Conservation (phyloP, 30 jellyfish, hydroid and myxozoan genomes). For the Aurelia aurita region DNA sequence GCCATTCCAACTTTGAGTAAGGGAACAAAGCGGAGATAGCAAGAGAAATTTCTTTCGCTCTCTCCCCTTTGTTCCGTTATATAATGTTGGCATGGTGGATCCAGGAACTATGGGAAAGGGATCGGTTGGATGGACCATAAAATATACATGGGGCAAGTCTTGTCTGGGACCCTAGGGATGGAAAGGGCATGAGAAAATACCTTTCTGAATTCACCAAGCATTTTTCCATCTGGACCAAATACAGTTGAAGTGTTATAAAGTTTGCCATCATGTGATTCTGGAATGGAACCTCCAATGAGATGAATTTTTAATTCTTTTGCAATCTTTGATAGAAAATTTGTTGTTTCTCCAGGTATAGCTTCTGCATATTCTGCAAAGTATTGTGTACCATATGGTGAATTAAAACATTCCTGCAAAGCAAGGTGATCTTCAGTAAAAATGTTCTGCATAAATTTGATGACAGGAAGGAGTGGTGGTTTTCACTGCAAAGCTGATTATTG, state of each 20-base stretch:
- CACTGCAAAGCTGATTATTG: no score
- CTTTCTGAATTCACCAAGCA: slow-evolving; percentile 83
- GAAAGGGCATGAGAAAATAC: neutral
- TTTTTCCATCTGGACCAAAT: slow-evolving; percentile 85
- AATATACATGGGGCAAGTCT: no score
- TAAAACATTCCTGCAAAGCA: slow-evolving; percentile 80
- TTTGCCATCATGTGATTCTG: slow-evolving; percentile 83
- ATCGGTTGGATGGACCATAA: no score
- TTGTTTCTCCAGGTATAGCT: slow-evolving; percentile 89
- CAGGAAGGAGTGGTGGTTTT: no score
- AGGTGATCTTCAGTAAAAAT: neutral
- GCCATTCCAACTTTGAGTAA: no score
- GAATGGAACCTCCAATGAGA: slow-evolving; percentile 94
- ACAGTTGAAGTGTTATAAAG: slow-evolving; percentile 81
- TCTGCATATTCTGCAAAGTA: slow-evolving; percentile 88
- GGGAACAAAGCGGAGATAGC: no score
- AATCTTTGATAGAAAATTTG: slow-evolving; percentile 55
- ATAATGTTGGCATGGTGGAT: no score
- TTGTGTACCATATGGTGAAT: slow-evolving; percentile 91
- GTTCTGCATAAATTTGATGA: no score
- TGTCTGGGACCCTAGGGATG: no score
- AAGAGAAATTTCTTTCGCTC: no score
- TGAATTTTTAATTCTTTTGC: slow-evolving; percentile 74
- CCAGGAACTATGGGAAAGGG: no score
- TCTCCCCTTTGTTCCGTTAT: no score